A percentile compares a stretch with the other conserved stretches of the same genome.
Evolutionary conservation across 2,888 invertebrate genomes (phyloP).

Genomic region (Baccha elongata): DNA sequence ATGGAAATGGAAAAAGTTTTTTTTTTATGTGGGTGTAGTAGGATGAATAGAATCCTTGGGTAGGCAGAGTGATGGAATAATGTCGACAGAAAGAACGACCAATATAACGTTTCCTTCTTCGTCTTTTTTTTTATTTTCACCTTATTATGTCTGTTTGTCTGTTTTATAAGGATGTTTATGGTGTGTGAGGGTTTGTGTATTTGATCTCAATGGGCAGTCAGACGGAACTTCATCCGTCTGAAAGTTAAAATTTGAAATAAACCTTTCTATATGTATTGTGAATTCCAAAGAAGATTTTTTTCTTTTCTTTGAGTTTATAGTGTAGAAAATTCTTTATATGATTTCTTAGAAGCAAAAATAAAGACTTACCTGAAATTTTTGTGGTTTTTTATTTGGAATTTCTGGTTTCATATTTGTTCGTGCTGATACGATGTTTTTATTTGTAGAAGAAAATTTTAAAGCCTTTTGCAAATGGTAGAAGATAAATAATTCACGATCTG

Average conservation of each 20-base stretch:
- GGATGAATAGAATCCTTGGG: conserved; percentile 30
- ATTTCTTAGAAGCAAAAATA: not conserved
- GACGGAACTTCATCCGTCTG: conserved; percentile 24
- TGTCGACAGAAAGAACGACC: conserved; percentile 21
- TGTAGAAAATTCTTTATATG: not conserved
- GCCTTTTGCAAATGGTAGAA: conserved; percentile 50
- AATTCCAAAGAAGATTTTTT: conserved; percentile 17
- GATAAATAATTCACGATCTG: conserved; percentile 56
- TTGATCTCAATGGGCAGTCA: conserved; percentile 25
- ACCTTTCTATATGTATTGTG: too few species aligned
- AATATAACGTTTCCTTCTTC: conserved; percentile 16
- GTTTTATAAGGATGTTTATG: conserved; percentile 13
- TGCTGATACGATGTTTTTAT: not conserved
- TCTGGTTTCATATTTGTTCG: not conserved
- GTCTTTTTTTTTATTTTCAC: conserved; percentile 16
- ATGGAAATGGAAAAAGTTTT: conserved; percentile 35
- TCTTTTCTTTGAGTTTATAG: not conserved
- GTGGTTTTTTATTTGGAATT: conserved; percentile 1
- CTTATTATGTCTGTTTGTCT: conserved; percentile 56
- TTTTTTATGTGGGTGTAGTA: not conserved
- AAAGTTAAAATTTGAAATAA: not conserved
- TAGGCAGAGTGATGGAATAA: conserved; percentile 11
- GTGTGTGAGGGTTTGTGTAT: not conserved
- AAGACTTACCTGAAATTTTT: conserved; percentile 46
- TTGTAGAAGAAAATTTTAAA: not conserved